Percentiles rank a stretch among this genome's conserved stretches.
These are phyloP conservation scores for Scaptomyza hsui DNA, from an alignment of 1,140 invertebrate species.

Conservation along the genomic window DNA sequence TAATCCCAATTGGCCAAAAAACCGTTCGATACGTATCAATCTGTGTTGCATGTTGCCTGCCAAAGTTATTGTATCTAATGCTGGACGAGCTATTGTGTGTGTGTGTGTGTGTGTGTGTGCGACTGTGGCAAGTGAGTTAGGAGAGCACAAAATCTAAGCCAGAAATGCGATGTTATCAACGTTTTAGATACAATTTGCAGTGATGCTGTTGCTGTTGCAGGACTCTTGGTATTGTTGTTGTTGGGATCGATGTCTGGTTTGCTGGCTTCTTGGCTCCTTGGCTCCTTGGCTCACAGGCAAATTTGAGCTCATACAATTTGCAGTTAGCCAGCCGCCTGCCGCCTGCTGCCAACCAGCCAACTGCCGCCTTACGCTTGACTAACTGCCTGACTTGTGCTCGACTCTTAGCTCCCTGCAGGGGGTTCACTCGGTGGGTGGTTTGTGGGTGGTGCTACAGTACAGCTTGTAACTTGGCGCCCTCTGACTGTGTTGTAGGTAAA, in stretches of 20 bases:
- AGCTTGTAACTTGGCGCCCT: slow-evolving; percentile 35
- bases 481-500: slow-evolving; percentile 40
- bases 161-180: slow-evolving; percentile 66
- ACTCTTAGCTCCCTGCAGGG: neutral
- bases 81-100: slow-evolving; percentile 22
- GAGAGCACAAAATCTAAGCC: slow-evolving; percentile 44
- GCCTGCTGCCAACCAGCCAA: slow-evolving; percentile 2
- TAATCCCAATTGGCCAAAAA: slow-evolving; percentile 15
- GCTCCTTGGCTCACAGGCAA: slow-evolving; percentile 55
- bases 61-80: slow-evolving; percentile 71
- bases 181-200: slow-evolving; percentile 53
- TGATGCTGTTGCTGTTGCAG: slow-evolving; percentile 10
- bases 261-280: slow-evolving; percentile 28
- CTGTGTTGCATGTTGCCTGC: slow-evolving; percentile 37
- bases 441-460: slow-evolving; percentile 5
- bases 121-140: slow-evolving; percentile 11
- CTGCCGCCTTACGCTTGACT: slow-evolving; percentile 66
- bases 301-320: slow-evolving; percentile 77
- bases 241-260: slow-evolving; percentile 19
- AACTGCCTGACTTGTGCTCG: slow-evolving; percentile 61
- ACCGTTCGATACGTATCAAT: slow-evolving; percentile 64
- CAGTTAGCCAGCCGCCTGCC: slow-evolving; percentile 53
- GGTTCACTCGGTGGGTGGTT: neutral
- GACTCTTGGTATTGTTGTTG: no score
- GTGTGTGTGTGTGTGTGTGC: slow-evolving; percentile 27